A percentile compares a stretch with the other conserved stretches of the same genome.
Evolutionary conservation across 1,140 invertebrate species (phyloP).

Genomic region (Colletes latitarsis): DNA sequence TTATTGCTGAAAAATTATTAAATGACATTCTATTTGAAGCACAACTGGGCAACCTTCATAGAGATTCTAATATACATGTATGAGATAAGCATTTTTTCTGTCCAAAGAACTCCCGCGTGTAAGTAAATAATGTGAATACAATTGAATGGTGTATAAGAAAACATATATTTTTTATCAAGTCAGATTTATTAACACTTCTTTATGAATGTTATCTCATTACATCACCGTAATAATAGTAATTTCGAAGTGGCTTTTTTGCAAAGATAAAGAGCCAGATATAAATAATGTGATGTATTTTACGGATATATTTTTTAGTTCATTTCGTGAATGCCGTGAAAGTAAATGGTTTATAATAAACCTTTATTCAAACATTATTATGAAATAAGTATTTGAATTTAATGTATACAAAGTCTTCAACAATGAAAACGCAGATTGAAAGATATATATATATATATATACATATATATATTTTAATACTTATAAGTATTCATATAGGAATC

Average conservation of each 20-base stretch:
- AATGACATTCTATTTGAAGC: constrained; percentile 80
- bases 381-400: constrained; percentile 28
- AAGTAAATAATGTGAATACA: constrained; percentile 16
- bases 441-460: constrained; percentile 20
- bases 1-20: constrained; percentile 79
- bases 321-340: background rate
- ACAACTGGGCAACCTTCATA: constrained; percentile 78
- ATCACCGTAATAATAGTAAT: constrained; percentile 15
- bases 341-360: background rate
- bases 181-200: constrained; percentile 18
- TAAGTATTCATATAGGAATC: constrained; percentile 26
- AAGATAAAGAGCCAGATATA: constrained; percentile 2
- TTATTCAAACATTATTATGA: constrained; percentile 16
- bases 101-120: constrained; percentile 3
- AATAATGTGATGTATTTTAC: constrained; percentile 33
- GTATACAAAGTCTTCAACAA: constrained; percentile 14
- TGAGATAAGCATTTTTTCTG: constrained; percentile 49
- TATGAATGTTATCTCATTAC: constrained; percentile 11
- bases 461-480: constrained; percentile 33
- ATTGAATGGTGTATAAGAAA: constrained; percentile 8
- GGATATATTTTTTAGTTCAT: constrained; percentile 25
- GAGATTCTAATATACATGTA: constrained; percentile 77
- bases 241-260: background rate
- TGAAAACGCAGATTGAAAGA: constrained; percentile 33
- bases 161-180: constrained; percentile 34